A percentile compares a stretch with the other conserved stretches of the same genome.
phyloP scores from a whole-genome alignment of 1,140 invertebrate genomes.

The Chironomus tepperi region DNA sequence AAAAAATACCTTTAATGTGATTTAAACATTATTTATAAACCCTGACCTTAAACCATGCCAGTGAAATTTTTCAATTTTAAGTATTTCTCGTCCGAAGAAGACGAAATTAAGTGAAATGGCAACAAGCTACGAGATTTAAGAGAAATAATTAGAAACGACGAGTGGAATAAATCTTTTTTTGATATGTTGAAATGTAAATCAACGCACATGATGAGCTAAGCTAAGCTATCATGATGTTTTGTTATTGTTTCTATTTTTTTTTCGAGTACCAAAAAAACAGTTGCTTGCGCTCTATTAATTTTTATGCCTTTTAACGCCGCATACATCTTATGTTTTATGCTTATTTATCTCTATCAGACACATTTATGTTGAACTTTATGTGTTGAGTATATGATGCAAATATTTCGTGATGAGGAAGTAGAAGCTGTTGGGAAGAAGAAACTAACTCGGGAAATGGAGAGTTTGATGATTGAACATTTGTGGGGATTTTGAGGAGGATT shows the following conservation, averaged over 20 bases:
- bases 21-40: not conserved
- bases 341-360: not conserved
- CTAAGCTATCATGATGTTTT: no score
- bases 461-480: no score
- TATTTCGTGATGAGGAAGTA: not conserved
- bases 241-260: not conserved
- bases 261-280: not conserved
- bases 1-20: not conserved
- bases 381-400: not conserved
- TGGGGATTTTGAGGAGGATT: no score
- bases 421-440: no score
- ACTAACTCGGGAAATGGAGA: no score
- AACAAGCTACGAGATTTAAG: no score
- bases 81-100: not conserved
- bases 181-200: no score
- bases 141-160: no score
- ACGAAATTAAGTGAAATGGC: not conserved
- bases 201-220: not conserved
- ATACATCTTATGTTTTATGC: not conserved
- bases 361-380: not conserved
- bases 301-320: not conserved
- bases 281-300: constrained; percentile 7
- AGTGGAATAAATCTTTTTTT: no score
- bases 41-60: not conserved
- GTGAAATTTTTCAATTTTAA: not conserved